Evolutionary conservation across 2,797 vertebrate species (phyloP), one percentile per base, ranked within the genome.

Genomic region (Arnoldichthys spilopterus): DNA sequence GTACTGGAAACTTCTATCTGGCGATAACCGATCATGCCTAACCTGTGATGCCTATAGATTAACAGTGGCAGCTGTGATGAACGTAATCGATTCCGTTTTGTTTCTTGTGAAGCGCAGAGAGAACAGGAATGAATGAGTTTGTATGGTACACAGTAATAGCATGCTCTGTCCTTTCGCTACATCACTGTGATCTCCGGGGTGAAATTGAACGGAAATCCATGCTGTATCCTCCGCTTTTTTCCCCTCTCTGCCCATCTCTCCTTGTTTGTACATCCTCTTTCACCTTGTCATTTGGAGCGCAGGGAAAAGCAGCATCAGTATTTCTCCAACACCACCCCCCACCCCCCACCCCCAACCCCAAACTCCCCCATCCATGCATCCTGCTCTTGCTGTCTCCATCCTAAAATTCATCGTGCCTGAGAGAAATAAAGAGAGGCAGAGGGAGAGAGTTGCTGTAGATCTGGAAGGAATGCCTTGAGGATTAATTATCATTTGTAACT

Each of bases 401-500:
- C 73, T 76, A 78, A 72, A 82, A 77, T 72, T 76, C 69, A 45
- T 51, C 40, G 73, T 16, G 47, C 49, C 58, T 76, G 74, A 68
- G 56, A 70, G 26, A 43, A 20, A 51, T 22, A 40, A 20, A 45
- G 49, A 79, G 32, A 30, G 24, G 26, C 13, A 13, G 11, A 74
- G 64, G 75, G 40, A 61, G 63, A 74, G 54, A 20, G 72, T 70
- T 68, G 69, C 40, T 74, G 63, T 86, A 79, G 78, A 74, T 64
- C 30, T 28, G 82, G 76, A 80, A 80, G 67, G 62, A 83, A 85
- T 87, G 86, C 74, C 73, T 76, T 76, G 63, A 88, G 77, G 78
- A 83, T 70, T 76, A 87, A 88, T 85, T 85, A 82, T 61, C 82
- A 86, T 79, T 81, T 64, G 81, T 76, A 86, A 87, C 85, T 84